Conservation (phyloP, 2,888 invertebrate genomes). For the Lepidochrysops patricia region DNA sequence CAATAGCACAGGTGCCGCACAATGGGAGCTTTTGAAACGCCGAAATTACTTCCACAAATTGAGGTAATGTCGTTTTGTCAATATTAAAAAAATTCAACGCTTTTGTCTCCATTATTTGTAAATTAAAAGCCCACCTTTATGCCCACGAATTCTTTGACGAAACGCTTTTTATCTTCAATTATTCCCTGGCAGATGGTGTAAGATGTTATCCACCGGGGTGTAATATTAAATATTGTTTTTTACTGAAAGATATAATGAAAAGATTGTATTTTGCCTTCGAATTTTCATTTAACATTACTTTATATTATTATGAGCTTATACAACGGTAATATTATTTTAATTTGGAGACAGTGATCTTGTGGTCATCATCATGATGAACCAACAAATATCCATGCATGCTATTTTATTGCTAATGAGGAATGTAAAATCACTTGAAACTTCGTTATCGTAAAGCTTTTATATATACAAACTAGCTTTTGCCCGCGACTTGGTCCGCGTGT, state of each 20-base stretch:
- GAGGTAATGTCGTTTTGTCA: conserved; percentile 40
- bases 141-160: conserved; percentile 2
- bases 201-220: not conserved
- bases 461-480: too few species aligned
- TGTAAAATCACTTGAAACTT: too few species aligned
- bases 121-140: conserved; percentile 12
- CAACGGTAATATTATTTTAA: not conserved
- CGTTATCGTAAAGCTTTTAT: too few species aligned
- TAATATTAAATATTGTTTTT: not conserved
- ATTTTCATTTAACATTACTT: not conserved
- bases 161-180: conserved; percentile 8
- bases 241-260: not conserved
- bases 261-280: not conserved
- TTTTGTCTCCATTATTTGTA: conserved; percentile 4
- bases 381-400: too few species aligned
- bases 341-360: too few species aligned
- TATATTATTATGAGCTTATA: not conserved
- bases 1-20: conserved; percentile 30
- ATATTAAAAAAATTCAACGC: conserved; percentile 35
- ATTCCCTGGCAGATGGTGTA: not conserved
- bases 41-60: conserved; percentile 44
- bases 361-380: too few species aligned
- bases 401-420: too few species aligned
- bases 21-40: conserved; percentile 32
- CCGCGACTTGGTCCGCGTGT: too few species aligned